phyloP scores from a whole-genome alignment of 2,797 vertebrate genomes.

The Girardinus metallicus region DNA sequence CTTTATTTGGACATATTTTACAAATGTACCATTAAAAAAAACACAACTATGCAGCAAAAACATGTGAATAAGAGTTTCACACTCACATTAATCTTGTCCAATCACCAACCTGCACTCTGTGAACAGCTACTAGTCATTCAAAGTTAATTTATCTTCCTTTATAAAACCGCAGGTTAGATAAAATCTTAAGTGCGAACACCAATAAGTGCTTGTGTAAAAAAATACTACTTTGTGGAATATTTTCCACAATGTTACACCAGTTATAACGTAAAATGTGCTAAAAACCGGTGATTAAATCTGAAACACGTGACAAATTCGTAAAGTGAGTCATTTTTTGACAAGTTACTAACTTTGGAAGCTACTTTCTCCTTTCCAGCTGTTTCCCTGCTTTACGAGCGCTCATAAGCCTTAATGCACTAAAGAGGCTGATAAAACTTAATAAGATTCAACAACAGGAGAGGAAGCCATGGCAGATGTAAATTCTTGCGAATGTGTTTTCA shows the following conservation, averaged over 20 bases:
- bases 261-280: neutral
- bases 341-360: conserved; percentile 31
- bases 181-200: neutral
- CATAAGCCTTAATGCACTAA: conserved; percentile 53
- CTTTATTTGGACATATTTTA: neutral
- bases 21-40: neutral
- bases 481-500: conserved; percentile 52
- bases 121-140: neutral
- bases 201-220: neutral
- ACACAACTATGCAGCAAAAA: neutral
- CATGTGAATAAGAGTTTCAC: neutral
- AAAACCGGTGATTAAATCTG: neutral
- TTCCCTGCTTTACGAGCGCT: conserved; percentile 40
- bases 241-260: neutral
- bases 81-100: neutral
- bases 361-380: conserved; percentile 39
- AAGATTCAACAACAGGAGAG: conserved; percentile 44
- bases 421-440: conserved; percentile 56
- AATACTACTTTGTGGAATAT: neutral
- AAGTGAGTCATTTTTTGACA: conserved; percentile 24
- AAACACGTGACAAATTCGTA: conserved; percentile 19
- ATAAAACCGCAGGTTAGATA: neutral
- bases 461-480: conserved; percentile 49
- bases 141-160: neutral
- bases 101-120: neutral